phyloP scores from a whole-genome alignment of 2,888 invertebrate species.

The Dinocampus coccinellae region DNA sequence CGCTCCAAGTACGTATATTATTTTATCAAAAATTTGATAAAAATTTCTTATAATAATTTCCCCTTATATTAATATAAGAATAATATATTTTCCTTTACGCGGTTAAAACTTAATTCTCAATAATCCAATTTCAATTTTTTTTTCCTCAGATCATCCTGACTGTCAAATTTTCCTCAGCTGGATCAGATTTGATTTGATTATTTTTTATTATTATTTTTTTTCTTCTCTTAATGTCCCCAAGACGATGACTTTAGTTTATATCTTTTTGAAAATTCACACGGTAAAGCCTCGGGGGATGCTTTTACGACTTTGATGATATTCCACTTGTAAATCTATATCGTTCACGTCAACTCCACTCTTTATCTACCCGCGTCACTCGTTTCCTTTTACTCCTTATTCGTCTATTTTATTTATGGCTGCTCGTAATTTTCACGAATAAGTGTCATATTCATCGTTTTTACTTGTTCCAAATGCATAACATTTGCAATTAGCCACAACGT shows the following conservation, averaged over 20 bases:
- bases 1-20: no score
- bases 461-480: neutral
- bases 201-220: no score
- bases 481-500: constrained; percentile 5
- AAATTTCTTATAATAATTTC: no score
- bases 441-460: neutral
- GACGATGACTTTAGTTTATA: neutral
- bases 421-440: constrained; percentile 14
- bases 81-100: no score
- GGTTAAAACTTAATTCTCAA: constrained; percentile 42
- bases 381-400: neutral
- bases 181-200: no score
- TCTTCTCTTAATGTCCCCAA: neutral
- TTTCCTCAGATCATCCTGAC: constrained; percentile 42
- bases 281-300: neutral
- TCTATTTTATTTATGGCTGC: constrained; percentile 7
- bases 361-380: neutral
- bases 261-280: neutral
- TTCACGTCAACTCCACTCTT: neutral
- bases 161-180: neutral
- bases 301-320: constrained; percentile 7
- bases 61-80: no score
- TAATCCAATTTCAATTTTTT: constrained; percentile 52
- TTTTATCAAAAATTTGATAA: no score
- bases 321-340: constrained; percentile 14